These are phyloP conservation scores for Holocentrus rufus DNA, from an alignment of 2,797 vertebrate species.

Conservation along the genomic window DNA sequence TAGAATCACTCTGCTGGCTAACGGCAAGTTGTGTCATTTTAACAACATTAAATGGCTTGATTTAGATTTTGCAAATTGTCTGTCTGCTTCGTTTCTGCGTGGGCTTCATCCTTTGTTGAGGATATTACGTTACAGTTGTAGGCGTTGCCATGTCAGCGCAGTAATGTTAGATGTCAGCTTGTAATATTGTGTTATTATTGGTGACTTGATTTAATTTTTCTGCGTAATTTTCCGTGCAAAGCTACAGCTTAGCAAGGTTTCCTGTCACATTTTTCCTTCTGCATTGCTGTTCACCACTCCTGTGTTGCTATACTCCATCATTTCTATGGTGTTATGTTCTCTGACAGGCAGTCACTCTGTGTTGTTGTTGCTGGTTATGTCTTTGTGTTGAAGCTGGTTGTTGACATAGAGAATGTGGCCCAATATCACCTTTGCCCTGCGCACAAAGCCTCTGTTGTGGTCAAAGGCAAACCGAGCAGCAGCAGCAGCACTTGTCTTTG, in stretches of 20 bases:
- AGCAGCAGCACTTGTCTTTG: slow-evolving; percentile 14
- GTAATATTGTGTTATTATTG: not conserved
- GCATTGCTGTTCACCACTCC: not conserved
- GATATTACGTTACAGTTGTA: too few relatives aligned
- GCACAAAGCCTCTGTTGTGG: slow-evolving; percentile 16
- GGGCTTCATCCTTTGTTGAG: too few relatives aligned
- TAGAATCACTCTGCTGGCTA: too few relatives aligned
- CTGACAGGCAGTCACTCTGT: slow-evolving; percentile 2
- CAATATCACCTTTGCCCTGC: not conserved
- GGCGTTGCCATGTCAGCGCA: too few relatives aligned
- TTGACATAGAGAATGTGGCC: slow-evolving; percentile 32
- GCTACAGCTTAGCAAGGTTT: too few relatives aligned
- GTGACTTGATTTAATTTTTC: not conserved
- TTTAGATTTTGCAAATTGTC: too few relatives aligned
- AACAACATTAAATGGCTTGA: too few relatives aligned
- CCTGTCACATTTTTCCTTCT: too few relatives aligned
- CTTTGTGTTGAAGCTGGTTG: too few relatives aligned
- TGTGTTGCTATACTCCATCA: not conserved
- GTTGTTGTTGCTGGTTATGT: slow-evolving; percentile 15
- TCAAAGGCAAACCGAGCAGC: slow-evolving; percentile 25
- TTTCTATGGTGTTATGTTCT: slow-evolving; percentile 10
- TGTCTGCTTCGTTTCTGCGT: too few relatives aligned
- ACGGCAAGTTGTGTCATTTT: too few relatives aligned
- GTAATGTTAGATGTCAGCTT: too few relatives aligned
- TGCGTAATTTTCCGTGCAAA: not conserved